Percentiles rank a stretch among this genome's conserved stretches.
Evolutionary conservation across 1,140 invertebrate species (phyloP).

Genomic region (Harlomillsia oculata): DNA sequence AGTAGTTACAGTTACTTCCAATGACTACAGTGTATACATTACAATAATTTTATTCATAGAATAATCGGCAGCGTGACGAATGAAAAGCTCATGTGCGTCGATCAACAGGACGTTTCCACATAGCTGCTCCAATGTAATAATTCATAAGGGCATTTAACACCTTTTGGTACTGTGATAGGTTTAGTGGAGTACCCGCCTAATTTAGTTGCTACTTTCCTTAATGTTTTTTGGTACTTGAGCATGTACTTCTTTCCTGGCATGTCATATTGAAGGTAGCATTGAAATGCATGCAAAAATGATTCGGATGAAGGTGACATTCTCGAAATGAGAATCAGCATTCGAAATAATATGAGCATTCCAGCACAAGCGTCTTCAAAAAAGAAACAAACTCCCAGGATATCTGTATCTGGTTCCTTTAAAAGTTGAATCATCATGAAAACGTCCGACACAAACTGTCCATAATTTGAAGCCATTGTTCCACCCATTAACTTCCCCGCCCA

Average conservation of each 20-base stretch:
- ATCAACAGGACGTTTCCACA: slow-evolving; percentile 16
- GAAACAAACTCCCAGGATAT: background rate
- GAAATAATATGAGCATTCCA: background rate
- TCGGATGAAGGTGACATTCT: background rate
- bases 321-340: background rate
- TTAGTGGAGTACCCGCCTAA: slow-evolving; percentile 5
- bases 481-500: slow-evolving; percentile 6
- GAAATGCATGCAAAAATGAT: background rate
- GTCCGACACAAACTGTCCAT: slow-evolving; percentile 1
- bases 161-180: slow-evolving; percentile 2
- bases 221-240: background rate
- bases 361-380: background rate
- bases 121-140: slow-evolving; percentile 11
- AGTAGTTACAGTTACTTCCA: too few species aligned
- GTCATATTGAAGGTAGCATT: background rate
- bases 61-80: too few species aligned
- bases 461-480: slow-evolving; percentile 1
- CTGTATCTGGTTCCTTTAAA: background rate
- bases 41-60: too few species aligned
- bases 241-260: slow-evolving; percentile 8
- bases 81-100: slow-evolving; percentile 9
- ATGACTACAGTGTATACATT: too few species aligned
- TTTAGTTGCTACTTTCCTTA: slow-evolving; percentile 4
- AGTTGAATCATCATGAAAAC: slow-evolving; percentile 7
- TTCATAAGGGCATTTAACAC: slow-evolving; percentile 3